A percentile compares a stretch with the other conserved stretches of the same genome.
Conservation (phyloP, 2,797 vertebrate species). For the Artibeus lituratus region DNA sequence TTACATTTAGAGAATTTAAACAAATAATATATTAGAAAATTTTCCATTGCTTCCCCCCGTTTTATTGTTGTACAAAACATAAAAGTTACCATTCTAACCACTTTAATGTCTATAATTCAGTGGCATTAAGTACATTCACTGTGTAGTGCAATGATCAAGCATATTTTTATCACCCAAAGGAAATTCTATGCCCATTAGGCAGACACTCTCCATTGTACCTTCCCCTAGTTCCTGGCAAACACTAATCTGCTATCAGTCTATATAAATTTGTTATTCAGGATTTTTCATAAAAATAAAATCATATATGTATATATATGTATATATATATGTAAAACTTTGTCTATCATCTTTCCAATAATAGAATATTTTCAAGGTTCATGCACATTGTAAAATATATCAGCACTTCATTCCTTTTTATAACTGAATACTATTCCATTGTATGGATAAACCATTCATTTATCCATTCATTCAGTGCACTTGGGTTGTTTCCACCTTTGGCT, state of each 20-base stretch:
- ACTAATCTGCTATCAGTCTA: rapidly evolving
- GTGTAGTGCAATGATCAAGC: rapidly evolving
- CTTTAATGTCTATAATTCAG: rapidly evolving
- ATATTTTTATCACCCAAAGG: neutral
- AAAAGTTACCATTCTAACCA: neutral
- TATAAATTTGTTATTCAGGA: neutral
- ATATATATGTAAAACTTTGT: too few relatives aligned
- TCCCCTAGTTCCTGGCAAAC: too few relatives aligned
- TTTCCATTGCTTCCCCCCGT: neutral
- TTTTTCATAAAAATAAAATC: neutral
- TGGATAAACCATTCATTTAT: neutral
- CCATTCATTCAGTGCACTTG: rapidly evolving
- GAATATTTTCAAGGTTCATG: neutral
- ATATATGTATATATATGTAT: rapidly evolving
- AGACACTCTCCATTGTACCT: rapidly evolving
- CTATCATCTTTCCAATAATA: neutral
- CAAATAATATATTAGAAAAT: neutral
- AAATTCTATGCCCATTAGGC: neutral
- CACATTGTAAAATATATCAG: neutral
- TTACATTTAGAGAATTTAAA: neutral
- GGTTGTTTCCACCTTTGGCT: neutral
- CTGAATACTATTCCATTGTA: neutral
- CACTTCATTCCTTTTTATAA: neutral
- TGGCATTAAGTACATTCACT: neutral
- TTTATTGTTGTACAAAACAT: neutral